These are phyloP conservation scores for Gari tellinella DNA, from an alignment of 2,888 invertebrate genomes.

Conservation along the genomic window DNA sequence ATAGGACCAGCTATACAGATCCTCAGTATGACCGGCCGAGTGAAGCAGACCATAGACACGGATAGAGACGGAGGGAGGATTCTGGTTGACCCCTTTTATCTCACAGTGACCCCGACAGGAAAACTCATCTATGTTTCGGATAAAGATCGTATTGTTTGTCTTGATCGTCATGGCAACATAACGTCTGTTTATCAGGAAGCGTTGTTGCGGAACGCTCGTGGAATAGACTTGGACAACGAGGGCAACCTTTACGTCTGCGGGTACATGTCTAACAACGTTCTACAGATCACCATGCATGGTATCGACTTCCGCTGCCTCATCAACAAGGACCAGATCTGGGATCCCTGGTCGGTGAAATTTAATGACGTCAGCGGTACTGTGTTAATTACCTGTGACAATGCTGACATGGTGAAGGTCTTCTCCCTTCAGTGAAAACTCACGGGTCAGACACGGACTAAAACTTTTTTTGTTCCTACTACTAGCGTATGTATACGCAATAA, in stretches of 20 bases:
- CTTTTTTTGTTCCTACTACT: no score
- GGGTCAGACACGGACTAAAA: no score
- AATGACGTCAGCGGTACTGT: conserved; percentile 52
- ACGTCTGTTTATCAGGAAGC: conserved; percentile 55
- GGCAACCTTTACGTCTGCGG: conserved; percentile 61
- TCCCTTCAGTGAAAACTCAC: conserved; percentile 35
- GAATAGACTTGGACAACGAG: conserved; percentile 54
- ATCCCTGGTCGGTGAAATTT: conserved; percentile 57
- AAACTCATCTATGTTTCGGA: conserved; percentile 60
- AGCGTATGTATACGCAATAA: no score
- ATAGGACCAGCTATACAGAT: conserved; percentile 55
- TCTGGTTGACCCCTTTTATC: conserved; percentile 53
- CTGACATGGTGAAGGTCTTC: conserved; percentile 50
- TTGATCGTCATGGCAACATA: conserved; percentile 60
- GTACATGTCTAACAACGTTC: conserved; percentile 55
- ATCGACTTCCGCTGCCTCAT: conserved; percentile 57
- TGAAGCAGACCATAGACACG: conserved; percentile 60
- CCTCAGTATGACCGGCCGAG: conserved; percentile 52
- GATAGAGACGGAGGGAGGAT: conserved; percentile 51
- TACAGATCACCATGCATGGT: conserved; percentile 57
- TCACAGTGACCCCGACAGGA: conserved; percentile 53
- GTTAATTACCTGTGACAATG: conserved; percentile 50
- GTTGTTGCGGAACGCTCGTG: conserved; percentile 44
- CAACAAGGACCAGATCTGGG: conserved; percentile 51
- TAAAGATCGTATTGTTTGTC: conserved; percentile 58